Conservation (phyloP, 2,113 vertebrate species). For the Hypanus sabinus region DNA sequence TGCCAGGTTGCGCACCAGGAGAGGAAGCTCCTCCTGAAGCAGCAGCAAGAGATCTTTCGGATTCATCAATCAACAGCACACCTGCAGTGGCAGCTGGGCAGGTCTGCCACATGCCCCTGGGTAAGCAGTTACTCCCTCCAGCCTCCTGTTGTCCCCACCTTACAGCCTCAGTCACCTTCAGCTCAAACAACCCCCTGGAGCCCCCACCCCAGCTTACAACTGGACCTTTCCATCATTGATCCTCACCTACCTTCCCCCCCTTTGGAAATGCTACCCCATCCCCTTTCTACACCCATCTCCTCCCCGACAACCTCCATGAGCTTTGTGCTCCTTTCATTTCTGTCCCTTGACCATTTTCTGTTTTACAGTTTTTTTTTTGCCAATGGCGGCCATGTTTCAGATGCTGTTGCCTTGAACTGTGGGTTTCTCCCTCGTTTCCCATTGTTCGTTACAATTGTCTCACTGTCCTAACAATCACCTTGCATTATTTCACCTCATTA, state of each 20-base stretch:
- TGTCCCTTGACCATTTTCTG: background rate
- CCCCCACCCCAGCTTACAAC: no score
- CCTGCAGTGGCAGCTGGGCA: slow-evolving; percentile 44
- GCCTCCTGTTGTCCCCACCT: background rate
- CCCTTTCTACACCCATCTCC: background rate
- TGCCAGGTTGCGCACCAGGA: slow-evolving; percentile 46
- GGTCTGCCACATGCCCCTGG: background rate
- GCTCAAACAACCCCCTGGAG: background rate
- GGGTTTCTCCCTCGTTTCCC: background rate
- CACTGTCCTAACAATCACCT: background rate
- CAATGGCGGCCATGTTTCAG: background rate
- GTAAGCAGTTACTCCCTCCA: background rate
- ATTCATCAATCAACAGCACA: slow-evolving; percentile 42
- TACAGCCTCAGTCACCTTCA: background rate
- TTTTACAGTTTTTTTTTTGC: background rate
- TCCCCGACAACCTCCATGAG: background rate
- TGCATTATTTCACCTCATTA: background rate
- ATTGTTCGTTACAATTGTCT: background rate
- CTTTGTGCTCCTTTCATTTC: background rate
- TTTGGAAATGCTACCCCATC: background rate
- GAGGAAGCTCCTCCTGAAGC: slow-evolving; percentile 52
- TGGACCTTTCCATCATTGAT: background rate
- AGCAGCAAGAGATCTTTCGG: slow-evolving; percentile 49
- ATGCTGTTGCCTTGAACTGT: background rate
- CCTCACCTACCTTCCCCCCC: background rate